Evolutionary conservation across 1,140 invertebrate genomes (phyloP), one percentile per base, ranked within the genome.

Genomic region (Phthorimaea operculella): DNA sequence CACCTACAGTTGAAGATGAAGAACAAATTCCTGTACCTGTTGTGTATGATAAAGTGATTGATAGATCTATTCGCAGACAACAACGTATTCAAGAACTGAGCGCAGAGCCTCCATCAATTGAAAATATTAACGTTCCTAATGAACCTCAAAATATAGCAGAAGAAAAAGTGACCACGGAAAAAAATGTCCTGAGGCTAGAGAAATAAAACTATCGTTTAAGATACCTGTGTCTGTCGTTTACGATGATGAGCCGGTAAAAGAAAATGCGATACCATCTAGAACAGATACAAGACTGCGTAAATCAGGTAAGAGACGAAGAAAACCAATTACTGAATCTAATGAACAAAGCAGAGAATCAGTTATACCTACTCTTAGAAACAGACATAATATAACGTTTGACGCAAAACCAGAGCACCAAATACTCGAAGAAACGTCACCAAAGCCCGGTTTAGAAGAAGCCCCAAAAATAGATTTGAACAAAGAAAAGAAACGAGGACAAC

Each of bases 1-100:
- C 74, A 14, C 70, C 70, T 4, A 18, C 56, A 36, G 51, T 51
- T 34, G 68, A 72, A 54, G 42, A 49, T 39, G 36, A 10, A 12
- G 36, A 39, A 28, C 36, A 10, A 12, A 39, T 39, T 39, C 36
- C 36, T 39, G 36, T 39, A 2, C 10, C 36, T n/a, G 10, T 39
- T 5, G 36, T 39, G 36, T 39, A 39, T n/a, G 36, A 39, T 39
- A 39, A 39, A n/a, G 36, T 39, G n/a, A n/a, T 39, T 12, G 36
- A 39, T n/a, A 39, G 36, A 39, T 39, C 36, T 3, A 12, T 2
- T 39, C 36, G 36, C 1, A 3, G n/a, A 39, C n/a, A 39, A 10
- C 3, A 39, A 39, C n/a, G 3, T 5, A 10, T n/a, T 4, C 10
- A 39, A 39, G n/a, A n/a, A n/a, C n/a, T n/a, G n/a, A n/a, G n/a